Percentiles rank a stretch among this genome's conserved stretches.
Evolutionary conservation across 1,140 invertebrate genomes (phyloP).

Genomic region (Drosophila orosa): DNA sequence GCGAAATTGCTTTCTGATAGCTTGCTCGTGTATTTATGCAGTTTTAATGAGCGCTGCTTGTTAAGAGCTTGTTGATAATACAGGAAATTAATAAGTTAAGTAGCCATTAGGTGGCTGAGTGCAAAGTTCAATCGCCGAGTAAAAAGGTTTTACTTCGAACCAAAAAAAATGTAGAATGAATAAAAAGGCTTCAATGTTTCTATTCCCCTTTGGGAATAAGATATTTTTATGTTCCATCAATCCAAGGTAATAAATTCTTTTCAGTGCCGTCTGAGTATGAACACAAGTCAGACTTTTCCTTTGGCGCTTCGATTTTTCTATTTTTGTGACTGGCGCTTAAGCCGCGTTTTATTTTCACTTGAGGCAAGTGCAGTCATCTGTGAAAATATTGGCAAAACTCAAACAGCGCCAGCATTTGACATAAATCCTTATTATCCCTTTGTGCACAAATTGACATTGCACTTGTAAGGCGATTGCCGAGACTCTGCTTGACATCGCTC

Average conservation of each 20-base stretch:
- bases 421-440: slow-evolving; percentile 78
- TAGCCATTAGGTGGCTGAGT: slow-evolving; percentile 56
- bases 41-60: slow-evolving; percentile 68
- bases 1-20: slow-evolving; percentile 60
- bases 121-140: slow-evolving; percentile 44
- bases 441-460: slow-evolving; percentile 78
- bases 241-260: slow-evolving; percentile 15
- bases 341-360: slow-evolving; percentile 63
- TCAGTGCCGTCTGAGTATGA: slow-evolving; percentile 10
- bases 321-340: slow-evolving; percentile 31
- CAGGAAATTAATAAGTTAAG: slow-evolving; percentile 78
- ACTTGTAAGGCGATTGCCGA: slow-evolving; percentile 75
- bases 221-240: not conserved
- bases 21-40: slow-evolving; percentile 50
- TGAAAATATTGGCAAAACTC: slow-evolving; percentile 75
- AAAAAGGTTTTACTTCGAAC: not conserved
- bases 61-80: slow-evolving; percentile 62
- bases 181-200: not conserved
- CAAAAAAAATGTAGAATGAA: not conserved
- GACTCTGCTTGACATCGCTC: slow-evolving; percentile 45
- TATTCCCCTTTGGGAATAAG: not conserved
- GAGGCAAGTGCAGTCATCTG: slow-evolving; percentile 65
- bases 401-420: slow-evolving; percentile 73
- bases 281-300: slow-evolving; percentile 8
- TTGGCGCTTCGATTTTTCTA: slow-evolving; percentile 9